These are phyloP conservation scores for Valencia hispanica DNA, from an alignment of 2,797 vertebrate species.

Conservation along the genomic window DNA sequence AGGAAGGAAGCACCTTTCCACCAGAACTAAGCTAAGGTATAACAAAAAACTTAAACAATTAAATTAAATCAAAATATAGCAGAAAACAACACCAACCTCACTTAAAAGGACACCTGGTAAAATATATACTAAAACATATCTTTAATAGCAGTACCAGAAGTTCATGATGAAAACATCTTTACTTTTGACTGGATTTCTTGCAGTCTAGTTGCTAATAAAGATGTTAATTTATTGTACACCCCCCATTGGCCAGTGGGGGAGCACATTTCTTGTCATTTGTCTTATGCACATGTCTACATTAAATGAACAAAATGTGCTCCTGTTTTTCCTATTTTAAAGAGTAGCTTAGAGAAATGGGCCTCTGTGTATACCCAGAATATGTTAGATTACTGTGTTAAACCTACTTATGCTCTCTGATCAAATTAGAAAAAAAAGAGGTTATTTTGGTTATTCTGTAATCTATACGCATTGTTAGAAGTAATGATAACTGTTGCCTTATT, in stretches of 20 bases:
- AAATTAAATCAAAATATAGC: constrained; percentile 46
- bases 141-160: not conserved
- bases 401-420: not conserved
- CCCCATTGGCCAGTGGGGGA: not conserved
- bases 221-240: not conserved
- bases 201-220: not conserved
- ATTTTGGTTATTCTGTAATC: not conserved
- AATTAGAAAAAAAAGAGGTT: not conserved
- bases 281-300: not conserved
- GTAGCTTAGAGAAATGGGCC: not conserved
- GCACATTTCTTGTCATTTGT: not conserved
- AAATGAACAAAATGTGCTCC: not conserved
- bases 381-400: not conserved
- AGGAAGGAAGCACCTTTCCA: constrained; percentile 71
- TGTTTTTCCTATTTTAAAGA: not conserved
- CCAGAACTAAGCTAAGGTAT: constrained; percentile 63
- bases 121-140: not conserved
- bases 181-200: not conserved
- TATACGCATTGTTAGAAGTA: not conserved
- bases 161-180: not conserved
- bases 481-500: not conserved
- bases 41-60: constrained; percentile 60
- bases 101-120: not conserved
- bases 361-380: not conserved
- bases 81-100: constrained; percentile 20